These are phyloP conservation scores for Okamejei kenojei DNA, from an alignment of 2,797 vertebrate genomes.

Conservation along the genomic window DNA sequence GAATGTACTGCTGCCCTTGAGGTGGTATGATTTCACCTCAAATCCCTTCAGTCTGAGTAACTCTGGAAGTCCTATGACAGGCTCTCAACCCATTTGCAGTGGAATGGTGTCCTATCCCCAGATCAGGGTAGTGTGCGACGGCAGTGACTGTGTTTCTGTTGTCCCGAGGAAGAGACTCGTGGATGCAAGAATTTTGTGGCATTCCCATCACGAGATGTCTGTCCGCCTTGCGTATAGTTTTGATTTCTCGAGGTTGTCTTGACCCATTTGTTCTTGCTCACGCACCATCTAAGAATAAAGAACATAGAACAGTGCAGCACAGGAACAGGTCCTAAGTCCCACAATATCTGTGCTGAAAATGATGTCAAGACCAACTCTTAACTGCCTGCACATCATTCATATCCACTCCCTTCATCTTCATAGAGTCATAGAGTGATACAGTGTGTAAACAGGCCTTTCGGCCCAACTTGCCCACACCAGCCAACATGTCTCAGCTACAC, in stretches of 20 bases:
- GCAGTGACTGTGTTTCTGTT: neutral
- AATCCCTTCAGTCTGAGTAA: neutral
- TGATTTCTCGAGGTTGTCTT: neutral
- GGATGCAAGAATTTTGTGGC: neutral
- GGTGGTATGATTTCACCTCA: neutral
- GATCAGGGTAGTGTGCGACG: neutral
- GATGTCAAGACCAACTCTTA: too few species aligned
- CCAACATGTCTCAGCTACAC: too few species aligned
- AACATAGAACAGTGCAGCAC: too few species aligned
- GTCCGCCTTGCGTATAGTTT: neutral
- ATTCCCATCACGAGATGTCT: neutral
- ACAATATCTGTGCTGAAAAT: too few species aligned
- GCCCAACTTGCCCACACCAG: too few species aligned
- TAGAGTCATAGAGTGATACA: too few species aligned
- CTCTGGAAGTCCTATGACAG: neutral
- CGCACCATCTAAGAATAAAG: too few species aligned
- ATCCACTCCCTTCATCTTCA: too few species aligned
- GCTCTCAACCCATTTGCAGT: neutral
- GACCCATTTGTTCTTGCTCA: neutral
- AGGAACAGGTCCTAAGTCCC: too few species aligned
- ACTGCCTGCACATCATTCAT: too few species aligned
- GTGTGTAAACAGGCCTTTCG: too few species aligned
- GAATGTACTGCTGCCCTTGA: neutral
- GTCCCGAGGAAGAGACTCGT: neutral
- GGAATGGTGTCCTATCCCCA: neutral